Evolutionary conservation across 2,888 invertebrate genomes (phyloP), one percentile per base, ranked within the genome.

Genomic region (Phrixothrix hirtus): DNA sequence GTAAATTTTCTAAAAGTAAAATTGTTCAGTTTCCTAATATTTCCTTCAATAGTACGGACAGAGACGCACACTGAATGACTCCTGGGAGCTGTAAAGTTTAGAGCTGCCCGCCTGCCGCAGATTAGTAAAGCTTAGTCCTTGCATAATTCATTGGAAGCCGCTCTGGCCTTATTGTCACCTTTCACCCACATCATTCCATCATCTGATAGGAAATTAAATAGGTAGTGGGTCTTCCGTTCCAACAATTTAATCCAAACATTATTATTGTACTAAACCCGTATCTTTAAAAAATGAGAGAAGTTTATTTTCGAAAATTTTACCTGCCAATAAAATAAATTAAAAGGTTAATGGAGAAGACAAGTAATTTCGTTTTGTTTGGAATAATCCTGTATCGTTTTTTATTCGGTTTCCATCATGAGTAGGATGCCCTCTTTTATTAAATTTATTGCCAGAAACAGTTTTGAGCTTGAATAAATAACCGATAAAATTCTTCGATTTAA

Each of bases 101-200:
- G 59, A 63, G 60, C 58, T 57, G 57, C 58, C 60, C 62, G 45
- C 68, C 63, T 55, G 60, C 63, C 67, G 61, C 70, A 69, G 71
- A 71, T 72, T 72, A 72, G 68, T 65, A 63, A 59, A 64, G 66
- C 68, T 69, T 66, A 66, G 65, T 66, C 64, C 66, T 65, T 71
- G 69, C 70, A 71, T 71, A 71, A 70, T 72, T 71, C 69, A 71
- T 71, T 56, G 64, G 55, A 58, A 53, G 60, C 59, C 65, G 61
- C 58, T 58, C 62, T 58, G 63, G 62, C 64, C 65, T 64, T 64
- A 70, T 70, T 70, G 71, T 69, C 71, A 70, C 70, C 69, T 70
- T 65, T 68, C 67, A 63, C 66, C 67, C 59, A 55, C 58, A 60
- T 64, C 63, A 65, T 67, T 69, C 61, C 65, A 69, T 70, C 69